A percentile compares a stretch with the other conserved stretches of the same genome.
Evolutionary conservation across 2,113 vertebrate species (phyloP).

Genomic region (Spheniscus mendiculus): DNA sequence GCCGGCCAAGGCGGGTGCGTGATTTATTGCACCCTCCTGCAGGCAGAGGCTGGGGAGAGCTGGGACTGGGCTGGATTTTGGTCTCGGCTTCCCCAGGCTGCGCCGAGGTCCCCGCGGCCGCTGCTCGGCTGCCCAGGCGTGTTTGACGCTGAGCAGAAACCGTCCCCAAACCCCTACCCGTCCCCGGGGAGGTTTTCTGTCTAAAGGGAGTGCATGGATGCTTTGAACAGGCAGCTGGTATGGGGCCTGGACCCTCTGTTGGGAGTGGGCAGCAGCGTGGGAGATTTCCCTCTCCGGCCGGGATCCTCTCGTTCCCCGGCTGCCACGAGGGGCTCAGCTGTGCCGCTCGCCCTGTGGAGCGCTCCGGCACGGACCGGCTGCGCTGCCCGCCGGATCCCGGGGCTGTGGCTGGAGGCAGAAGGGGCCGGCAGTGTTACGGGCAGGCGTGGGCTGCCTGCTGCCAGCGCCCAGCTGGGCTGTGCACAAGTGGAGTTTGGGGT

Average conservation of each 20-base stretch:
- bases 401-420: not conserved
- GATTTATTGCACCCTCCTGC: conserved; percentile 33
- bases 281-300: not conserved
- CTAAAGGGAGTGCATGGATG: not conserved
- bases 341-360: not conserved
- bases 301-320: not conserved
- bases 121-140: not conserved
- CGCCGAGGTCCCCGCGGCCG: accelerated
- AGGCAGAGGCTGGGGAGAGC: not conserved
- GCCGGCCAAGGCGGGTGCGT: not conserved
- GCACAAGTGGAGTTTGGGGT: accelerated
- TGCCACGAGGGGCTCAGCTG: not conserved
- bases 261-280: accelerated
- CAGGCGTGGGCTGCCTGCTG: not conserved
- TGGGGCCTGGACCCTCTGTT: not conserved
- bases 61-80: not conserved
- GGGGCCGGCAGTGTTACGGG: not conserved
- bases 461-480: not conserved
- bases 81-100: not conserved
- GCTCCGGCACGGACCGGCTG: not conserved
- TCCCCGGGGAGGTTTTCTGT: not conserved
- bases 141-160: not conserved
- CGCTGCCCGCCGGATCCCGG: not conserved
- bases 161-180: accelerated
- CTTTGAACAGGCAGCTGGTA: not conserved